Evolutionary conservation across 2,888 invertebrate species (phyloP), one percentile per base, ranked within the genome.

Genomic region (Electrophaes corylata): DNA sequence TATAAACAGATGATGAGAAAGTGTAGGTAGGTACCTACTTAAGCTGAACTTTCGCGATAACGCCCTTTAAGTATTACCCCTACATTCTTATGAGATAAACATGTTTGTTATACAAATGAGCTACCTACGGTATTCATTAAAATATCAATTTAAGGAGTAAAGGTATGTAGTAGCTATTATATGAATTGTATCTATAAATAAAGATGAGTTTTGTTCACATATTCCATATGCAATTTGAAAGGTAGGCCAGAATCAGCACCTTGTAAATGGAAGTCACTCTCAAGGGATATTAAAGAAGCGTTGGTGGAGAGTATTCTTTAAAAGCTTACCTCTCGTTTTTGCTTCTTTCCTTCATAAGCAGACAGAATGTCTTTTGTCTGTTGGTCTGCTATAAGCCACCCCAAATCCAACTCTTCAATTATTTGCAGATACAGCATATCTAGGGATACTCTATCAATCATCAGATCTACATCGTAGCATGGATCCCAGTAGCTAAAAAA

Each of bases 391-490:
- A 94, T 86, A 62, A 98, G 95, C 98, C 98, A 98, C 23, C 96
- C 96, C 65, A 96, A 92, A 76, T 97, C 96, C 61, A 98, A 92
- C 85, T 98, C 98, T 68, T 95, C 95, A 56, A 96, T 94, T 43
- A 96, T 95, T 93, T 98, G 98, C 60, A 96, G 93, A 81, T 97
- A 98, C 4, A 98, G 88, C 57, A 98, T 92, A 85, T 98, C 97
- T 74, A 97, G 88, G 4, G 97, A 96, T 39, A 97, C 94, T 57
- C 95, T 93, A 84, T 98, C 96, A 60, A 94, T 94, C 92, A 97
- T 94, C 65, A 98, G 89, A 78, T 96, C 95, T 60, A 95, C 92
- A 88, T 98, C 98, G 85, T 95, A 96, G 54, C 93, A 93, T 20
- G 94, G 92, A 82, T 98, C 97, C 98, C 98, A 98, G 82, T 96